Percentiles rank a stretch among this genome's conserved stretches.
Conservation (phyloP, 2,888 invertebrate genomes). For the Drosophila stalkeri region DNA sequence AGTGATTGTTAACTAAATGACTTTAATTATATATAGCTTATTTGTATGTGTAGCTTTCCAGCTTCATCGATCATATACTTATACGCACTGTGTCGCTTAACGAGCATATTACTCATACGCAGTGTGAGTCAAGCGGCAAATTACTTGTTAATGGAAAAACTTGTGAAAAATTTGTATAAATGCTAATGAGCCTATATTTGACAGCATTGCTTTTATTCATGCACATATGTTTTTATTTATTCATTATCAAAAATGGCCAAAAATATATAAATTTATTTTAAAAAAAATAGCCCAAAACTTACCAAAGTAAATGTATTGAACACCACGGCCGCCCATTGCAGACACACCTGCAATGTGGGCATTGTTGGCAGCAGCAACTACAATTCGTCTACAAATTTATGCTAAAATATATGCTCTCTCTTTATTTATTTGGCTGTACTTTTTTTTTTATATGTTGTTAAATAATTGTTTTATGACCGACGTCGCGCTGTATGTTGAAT, state of each 20-base stretch:
- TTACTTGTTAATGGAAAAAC: conserved; percentile 16
- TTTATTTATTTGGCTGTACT: background rate
- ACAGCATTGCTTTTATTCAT: conserved; percentile 3
- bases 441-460: background rate
- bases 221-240: background rate
- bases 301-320: conserved; percentile 79
- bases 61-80: conserved; percentile 31
- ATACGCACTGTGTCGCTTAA: conserved; percentile 49
- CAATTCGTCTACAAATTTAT: conserved; percentile 12
- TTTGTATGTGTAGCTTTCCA: background rate
- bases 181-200: conserved; percentile 13
- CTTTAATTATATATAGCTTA: conserved; percentile 1
- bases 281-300: conserved; percentile 33
- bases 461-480: conserved; percentile 23
- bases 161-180: conserved; percentile 1
- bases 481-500: conserved; percentile 10
- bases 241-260: background rate
- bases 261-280: background rate
- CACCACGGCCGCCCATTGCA: conserved; percentile 79
- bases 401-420: conserved; percentile 20
- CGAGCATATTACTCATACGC: conserved; percentile 54
- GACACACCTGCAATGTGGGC: conserved; percentile 74
- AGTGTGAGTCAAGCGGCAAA: conserved; percentile 39
- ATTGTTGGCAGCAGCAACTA: conserved; percentile 41
- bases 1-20: conserved; percentile 30